These are phyloP conservation scores for Lutjanus argentimaculatus DNA, from an alignment of 2,797 vertebrate genomes.

Conservation along the genomic window DNA sequence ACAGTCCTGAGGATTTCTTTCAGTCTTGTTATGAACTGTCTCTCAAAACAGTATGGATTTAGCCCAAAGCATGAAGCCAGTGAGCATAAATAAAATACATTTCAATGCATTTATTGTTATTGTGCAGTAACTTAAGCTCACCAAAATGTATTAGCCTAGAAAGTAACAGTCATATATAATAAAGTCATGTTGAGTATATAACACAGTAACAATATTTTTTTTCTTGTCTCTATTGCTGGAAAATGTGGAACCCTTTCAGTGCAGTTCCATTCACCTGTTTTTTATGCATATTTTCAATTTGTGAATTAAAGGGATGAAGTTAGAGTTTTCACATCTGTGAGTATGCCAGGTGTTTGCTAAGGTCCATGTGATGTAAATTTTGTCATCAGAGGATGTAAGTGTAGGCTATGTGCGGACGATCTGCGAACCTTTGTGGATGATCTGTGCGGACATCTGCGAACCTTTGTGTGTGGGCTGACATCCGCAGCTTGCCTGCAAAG, in stretches of 20 bases:
- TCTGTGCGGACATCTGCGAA: too few species aligned
- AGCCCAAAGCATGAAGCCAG: slow-evolving; percentile 34
- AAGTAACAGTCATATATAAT: slow-evolving; percentile 16
- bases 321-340: too few species aligned
- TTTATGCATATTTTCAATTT: not conserved
- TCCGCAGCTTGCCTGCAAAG: too few species aligned
- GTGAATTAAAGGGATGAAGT: too few species aligned
- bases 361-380: too few species aligned
- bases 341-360: too few species aligned
- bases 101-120: slow-evolving; percentile 26
- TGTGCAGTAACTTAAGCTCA: slow-evolving; percentile 21
- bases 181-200: not conserved
- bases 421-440: too few species aligned
- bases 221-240: not conserved
- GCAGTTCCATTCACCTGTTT: not conserved
- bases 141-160: slow-evolving; percentile 4
- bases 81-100: slow-evolving; percentile 30
- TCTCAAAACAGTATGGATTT: slow-evolving; percentile 36
- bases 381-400: too few species aligned
- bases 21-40: slow-evolving; percentile 38
- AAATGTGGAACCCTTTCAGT: slow-evolving; percentile 2
- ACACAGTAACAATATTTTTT: slow-evolving; percentile 5
- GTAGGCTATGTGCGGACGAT: too few species aligned
- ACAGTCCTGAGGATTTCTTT: slow-evolving; percentile 22
- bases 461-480: too few species aligned